phyloP scores from a whole-genome alignment of 1,140 invertebrate genomes.

The Leucophenga varia region DNA sequence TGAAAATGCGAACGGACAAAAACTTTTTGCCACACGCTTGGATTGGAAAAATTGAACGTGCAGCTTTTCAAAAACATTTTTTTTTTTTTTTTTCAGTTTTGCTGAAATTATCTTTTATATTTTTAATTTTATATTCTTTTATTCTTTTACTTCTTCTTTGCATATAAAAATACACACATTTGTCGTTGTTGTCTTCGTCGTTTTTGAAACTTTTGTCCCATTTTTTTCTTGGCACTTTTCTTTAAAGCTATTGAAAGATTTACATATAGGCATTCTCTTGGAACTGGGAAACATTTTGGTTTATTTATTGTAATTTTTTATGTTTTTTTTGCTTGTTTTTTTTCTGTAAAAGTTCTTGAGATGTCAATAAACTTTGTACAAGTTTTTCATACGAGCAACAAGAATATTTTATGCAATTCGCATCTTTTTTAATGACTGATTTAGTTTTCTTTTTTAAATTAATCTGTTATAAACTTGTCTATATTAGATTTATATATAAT shows the following conservation, averaged over 20 bases:
- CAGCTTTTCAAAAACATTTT: slow-evolving; percentile 31
- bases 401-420: no score
- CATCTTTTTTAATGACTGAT: no score
- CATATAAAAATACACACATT: slow-evolving; percentile 14
- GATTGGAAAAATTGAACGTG: slow-evolving; percentile 20
- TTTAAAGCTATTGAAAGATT: slow-evolving; percentile 4
- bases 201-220: slow-evolving; percentile 18
- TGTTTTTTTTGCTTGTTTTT: no score
- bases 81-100: slow-evolving; percentile 41
- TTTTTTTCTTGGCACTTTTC: slow-evolving; percentile 16
- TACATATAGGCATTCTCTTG: not conserved
- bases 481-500: no score
- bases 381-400: no score
- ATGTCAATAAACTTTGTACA: slow-evolving; percentile 39
- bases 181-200: slow-evolving; percentile 23
- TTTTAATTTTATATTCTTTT: slow-evolving; percentile 28
- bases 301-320: no score
- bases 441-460: no score
- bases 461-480: no score
- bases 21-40: no score
- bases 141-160: slow-evolving; percentile 17
- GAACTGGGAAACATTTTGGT: no score
- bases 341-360: slow-evolving; percentile 14
- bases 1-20: slow-evolving; percentile 25
- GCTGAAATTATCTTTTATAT: slow-evolving; percentile 24